Conservation (phyloP, 2,888 invertebrate genomes). For the Vannuccia rotundouncinata region DNA sequence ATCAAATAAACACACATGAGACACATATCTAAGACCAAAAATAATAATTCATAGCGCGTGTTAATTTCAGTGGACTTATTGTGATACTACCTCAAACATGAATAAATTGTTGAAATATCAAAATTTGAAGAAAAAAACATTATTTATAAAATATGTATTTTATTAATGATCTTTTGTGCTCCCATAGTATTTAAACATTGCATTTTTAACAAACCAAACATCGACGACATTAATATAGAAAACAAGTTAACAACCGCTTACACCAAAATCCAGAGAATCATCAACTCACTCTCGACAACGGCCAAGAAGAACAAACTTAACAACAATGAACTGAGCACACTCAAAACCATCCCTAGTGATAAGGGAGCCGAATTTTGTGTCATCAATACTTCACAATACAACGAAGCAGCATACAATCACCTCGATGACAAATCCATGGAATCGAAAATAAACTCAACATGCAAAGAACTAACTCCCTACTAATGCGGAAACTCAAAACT, state of each 20-base stretch:
- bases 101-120: no score
- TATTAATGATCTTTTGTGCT: no score
- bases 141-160: no score
- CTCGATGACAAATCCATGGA: constrained; percentile 19
- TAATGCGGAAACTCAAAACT: constrained; percentile 20
- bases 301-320: constrained; percentile 7
- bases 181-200: no score
- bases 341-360: constrained; percentile 6
- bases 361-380: constrained; percentile 14
- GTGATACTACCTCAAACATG: no score
- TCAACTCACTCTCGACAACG: constrained; percentile 13
- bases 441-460: background rate
- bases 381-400: constrained; percentile 26
- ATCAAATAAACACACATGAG: no score
- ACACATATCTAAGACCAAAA: no score
- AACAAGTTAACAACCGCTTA: constrained; percentile 5
- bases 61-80: no score
- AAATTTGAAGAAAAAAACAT: no score
- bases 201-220: constrained; percentile 20
- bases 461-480: constrained; percentile 1
- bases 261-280: constrained; percentile 20
- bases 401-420: constrained; percentile 13
- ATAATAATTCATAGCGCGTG: no score
- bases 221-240: constrained; percentile 12
- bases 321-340: constrained; percentile 14